A percentile compares a stretch with the other conserved stretches of the same genome.
These are phyloP conservation scores for Chlorodrepanis virens DNA, from an alignment of 2,113 vertebrate genomes.

Conservation along the genomic window DNA sequence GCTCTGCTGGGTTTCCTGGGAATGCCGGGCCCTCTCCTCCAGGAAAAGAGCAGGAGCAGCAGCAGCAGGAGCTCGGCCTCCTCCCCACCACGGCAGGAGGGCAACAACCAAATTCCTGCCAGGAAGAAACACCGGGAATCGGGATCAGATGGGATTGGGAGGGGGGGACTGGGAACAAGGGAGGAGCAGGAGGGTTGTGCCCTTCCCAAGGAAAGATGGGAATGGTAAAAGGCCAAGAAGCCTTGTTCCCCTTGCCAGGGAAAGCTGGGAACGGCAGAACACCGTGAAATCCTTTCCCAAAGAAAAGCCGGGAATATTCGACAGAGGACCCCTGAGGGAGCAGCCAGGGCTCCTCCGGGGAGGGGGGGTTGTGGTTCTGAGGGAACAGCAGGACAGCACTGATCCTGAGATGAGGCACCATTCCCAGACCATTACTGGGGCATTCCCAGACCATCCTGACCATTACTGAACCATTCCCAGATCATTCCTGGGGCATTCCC, in stretches of 20 bases:
- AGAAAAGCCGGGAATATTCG: neutral
- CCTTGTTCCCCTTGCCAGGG: too few species aligned
- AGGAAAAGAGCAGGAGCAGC: neutral
- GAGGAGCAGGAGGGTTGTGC: neutral
- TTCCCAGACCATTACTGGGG: neutral
- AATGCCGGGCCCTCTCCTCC: slow-evolving; percentile 31
- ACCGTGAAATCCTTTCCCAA: neutral
- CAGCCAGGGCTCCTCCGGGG: fast-evolving
- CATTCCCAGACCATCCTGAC: neutral
- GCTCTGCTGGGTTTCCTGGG: neutral
- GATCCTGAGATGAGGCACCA: neutral
- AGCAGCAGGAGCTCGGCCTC: neutral
- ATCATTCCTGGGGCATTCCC: neutral
- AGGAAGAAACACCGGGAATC: neutral
- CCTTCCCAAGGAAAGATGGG: neutral
- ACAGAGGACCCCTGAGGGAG: fast-evolving
- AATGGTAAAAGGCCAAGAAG: neutral
- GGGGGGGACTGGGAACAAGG: neutral
- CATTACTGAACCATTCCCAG: too few species aligned
- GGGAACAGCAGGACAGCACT: neutral
- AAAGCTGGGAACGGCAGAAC: neutral
- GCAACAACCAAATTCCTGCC: slow-evolving; percentile 61
- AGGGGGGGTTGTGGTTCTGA: neutral
- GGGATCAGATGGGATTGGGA: neutral
- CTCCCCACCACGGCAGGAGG: neutral